phyloP scores from a whole-genome alignment of 2,113 vertebrate species.

The rabbit (Oryctolagus cuniculus) region mOryCun1.1 NC_091435.1:168094501-168095000 shows the following conservation, averaged over 20 bases:
- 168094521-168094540: conserved; percentile 64
- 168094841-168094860: conserved; percentile 30
- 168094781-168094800: neutral
- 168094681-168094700: neutral
- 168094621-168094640: neutral
- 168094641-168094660: neutral
- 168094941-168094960: neutral
- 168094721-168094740: neutral
- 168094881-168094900: neutral
- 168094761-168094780: neutral
- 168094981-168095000: neutral
- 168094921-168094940: neutral
- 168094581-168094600: conserved; percentile 72
- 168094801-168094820: neutral
- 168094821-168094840: conserved; percentile 14
- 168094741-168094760: neutral
- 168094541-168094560: conserved; percentile 53
- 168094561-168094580: conserved; percentile 63
- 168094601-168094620: conserved; percentile 41
- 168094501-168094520: conserved; percentile 56
- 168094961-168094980: neutral
- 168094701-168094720: neutral
- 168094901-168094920: neutral
- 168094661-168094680: neutral
- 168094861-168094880: neutral